These are phyloP conservation scores for Thryonomys swinderianus DNA, from an alignment of 2,113 vertebrate species.

Conservation along the genomic window DNA sequence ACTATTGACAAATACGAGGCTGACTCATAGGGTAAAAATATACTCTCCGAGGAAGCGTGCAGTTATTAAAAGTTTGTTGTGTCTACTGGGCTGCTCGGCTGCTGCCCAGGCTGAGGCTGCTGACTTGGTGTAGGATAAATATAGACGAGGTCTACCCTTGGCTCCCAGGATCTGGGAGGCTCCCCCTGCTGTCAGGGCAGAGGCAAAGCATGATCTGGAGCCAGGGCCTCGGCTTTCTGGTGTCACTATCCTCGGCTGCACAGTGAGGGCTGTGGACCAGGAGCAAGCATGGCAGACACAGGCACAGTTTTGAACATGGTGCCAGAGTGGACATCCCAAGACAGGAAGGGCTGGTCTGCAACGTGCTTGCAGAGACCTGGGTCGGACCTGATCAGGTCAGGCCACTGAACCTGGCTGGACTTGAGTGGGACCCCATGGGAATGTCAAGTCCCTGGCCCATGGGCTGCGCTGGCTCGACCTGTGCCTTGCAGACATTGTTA, in stretches of 20 bases:
- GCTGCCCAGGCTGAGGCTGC: background rate
- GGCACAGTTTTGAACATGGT: background rate
- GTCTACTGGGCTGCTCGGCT: background rate
- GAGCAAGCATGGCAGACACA: background rate
- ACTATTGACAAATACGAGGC: conserved; percentile 53
- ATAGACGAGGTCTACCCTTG: background rate
- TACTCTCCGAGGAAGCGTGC: background rate
- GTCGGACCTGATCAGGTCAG: fast-evolving
- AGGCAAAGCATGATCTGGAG: fast-evolving
- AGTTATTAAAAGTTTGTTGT: conserved; percentile 64
- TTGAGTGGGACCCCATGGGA: fast-evolving
- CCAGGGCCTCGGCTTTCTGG: background rate
- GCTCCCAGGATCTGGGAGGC: background rate
- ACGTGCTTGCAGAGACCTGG: background rate
- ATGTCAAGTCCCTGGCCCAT: no score
- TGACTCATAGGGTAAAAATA: conserved; percentile 64
- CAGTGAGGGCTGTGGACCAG: background rate
- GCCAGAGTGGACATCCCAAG: background rate
- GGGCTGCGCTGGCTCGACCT: background rate
- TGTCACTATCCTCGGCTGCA: background rate
- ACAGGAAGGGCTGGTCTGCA: fast-evolving
- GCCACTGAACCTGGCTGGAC: background rate
- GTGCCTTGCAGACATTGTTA: background rate
- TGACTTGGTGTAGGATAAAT: background rate
- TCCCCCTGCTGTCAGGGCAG: background rate